These are phyloP conservation scores for Toxotes jaculatrix DNA, from an alignment of 2,113 vertebrate species.

Conservation along the genomic window DNA sequence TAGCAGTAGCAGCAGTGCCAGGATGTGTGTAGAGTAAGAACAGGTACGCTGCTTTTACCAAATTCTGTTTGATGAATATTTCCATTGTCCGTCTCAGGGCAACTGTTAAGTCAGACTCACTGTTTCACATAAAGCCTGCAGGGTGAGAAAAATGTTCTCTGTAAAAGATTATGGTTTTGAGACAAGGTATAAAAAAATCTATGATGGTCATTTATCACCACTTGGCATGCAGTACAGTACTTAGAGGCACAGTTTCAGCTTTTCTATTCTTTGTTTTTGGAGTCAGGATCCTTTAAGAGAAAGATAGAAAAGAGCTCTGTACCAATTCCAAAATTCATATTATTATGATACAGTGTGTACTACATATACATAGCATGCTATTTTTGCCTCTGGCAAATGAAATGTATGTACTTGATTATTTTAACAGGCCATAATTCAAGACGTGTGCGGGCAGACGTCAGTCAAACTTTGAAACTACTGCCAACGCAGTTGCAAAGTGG, in stretches of 20 bases:
- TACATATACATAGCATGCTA: neutral
- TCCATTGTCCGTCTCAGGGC: neutral
- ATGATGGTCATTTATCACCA: constrained; percentile 4
- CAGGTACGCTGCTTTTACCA: neutral
- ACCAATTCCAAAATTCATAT: neutral
- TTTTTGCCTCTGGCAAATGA: neutral
- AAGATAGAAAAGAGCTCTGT: neutral
- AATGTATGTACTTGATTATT: neutral
- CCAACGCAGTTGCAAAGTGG: neutral
- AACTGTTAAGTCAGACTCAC: constrained; percentile 21
- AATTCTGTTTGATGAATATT: constrained; percentile 31
- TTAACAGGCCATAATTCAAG: neutral
- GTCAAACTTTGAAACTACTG: neutral
- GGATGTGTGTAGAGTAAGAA: neutral
- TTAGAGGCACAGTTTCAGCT: neutral
- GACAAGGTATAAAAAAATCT: constrained; percentile 1
- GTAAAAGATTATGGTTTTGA: constrained; percentile 14
- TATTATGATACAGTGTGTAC: neutral
- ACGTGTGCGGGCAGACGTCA: neutral
- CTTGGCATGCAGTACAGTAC: neutral
- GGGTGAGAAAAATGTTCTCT: neutral
- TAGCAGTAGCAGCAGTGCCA: neutral
- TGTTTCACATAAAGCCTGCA: constrained; percentile 16
- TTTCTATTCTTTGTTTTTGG: neutral
- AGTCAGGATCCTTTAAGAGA: neutral